Evolutionary conservation across 2,888 invertebrate genomes (phyloP), one percentile per base, ranked within the genome.

Genomic region (Seladonia tumulorum): DNA sequence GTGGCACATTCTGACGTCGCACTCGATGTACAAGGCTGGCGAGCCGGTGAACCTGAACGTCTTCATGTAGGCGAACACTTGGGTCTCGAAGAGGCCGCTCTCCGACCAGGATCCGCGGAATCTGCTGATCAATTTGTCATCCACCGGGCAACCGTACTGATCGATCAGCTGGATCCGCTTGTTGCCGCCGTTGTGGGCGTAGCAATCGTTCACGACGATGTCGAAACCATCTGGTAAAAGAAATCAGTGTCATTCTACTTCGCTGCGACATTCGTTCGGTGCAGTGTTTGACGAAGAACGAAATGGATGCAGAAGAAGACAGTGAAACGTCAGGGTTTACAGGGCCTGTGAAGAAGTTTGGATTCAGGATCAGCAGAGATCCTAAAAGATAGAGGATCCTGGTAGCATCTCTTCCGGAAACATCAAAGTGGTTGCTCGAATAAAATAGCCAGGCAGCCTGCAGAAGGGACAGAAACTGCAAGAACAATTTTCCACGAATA

Each of bases 101-200:
- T 98, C 98, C 0, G 98, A 98, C 98, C 98, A 98, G n/a, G 98
- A 98, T 68, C 99, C 98, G 71, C 98, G 97, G 95, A 99, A 99
- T 88, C 98, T 97, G 77, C 98, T 98, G 93, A 99, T 99, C 84
- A 99, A 95, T 94, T 98, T 98, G 94, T 98, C 98, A 94, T 99
- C 98, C 29, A 98, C 98, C 0, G 99, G 99, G 93, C 99, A 99
- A 16, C 99, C 99, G 94, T 97, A 98, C 95, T 98, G 98, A 94
- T 99, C 98, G 89, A 99, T 99, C 68, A 99, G 96, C 94, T 98
- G 98, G 92, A 99, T 98, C 92, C 97, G 97, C 94, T 99, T 99
- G 80, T 98, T 98, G 16, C 98, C 99, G 71, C 99, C 99, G 95
- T 99, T 99, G 95, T 99, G 99, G 0, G 99, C 99, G 94, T 97